A percentile compares a stretch with the other conserved stretches of the same genome.
phyloP scores from a whole-genome alignment of 1,140 invertebrate genomes.

The Drosophila melanogaster region Release_6_plus_ISO1_MT NT_037436.4:5373001-5373500 shows the following conservation, averaged over 20 bases:
- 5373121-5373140: slow-evolving; percentile 25
- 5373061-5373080: slow-evolving; percentile 77
- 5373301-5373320: slow-evolving; percentile 13
- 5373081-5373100: slow-evolving; percentile 45
- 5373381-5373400: neutral
- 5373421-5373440: too few species aligned
- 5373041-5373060: slow-evolving; percentile 67
- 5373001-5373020: slow-evolving; percentile 66
- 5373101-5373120: slow-evolving; percentile 30
- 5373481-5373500: too few species aligned
- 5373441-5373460: too few species aligned
- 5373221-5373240: slow-evolving; percentile 61
- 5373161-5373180: slow-evolving; percentile 63
- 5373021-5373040: slow-evolving; percentile 64
- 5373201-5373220: slow-evolving; percentile 69
- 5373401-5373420: neutral
- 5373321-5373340: slow-evolving; percentile 4
- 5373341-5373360: neutral
- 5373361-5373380: neutral
- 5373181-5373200: slow-evolving; percentile 39
- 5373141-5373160: slow-evolving; percentile 69
- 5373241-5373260: slow-evolving; percentile 45
- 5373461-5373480: too few species aligned
- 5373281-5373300: slow-evolving; percentile 16
- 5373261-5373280: slow-evolving; percentile 33